A percentile compares a stretch with the other conserved stretches of the same genome.
These are phyloP conservation scores for Anarhynchus alexandrinus DNA, from an alignment of 2,113 vertebrate species.

Conservation along the genomic window DNA sequence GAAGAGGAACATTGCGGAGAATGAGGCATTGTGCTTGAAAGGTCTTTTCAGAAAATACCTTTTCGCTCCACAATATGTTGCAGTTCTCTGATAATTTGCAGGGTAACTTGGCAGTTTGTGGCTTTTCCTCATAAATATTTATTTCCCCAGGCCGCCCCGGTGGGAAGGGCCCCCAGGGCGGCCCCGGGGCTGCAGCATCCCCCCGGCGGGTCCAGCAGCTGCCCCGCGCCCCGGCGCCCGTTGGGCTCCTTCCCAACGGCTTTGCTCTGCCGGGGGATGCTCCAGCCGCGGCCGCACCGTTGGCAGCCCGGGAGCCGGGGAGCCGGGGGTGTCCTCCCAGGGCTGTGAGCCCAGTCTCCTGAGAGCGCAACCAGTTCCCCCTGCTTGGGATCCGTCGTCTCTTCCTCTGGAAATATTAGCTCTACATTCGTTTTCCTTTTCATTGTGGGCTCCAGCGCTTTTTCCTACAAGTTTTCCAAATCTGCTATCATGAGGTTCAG, in stretches of 20 bases:
- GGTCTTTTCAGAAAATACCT: constrained; percentile 49
- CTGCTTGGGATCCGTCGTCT: fast-evolving
- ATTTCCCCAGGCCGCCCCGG: not conserved
- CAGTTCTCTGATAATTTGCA: constrained; percentile 43
- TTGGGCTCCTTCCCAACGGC: fast-evolving
- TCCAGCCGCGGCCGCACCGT: fast-evolving
- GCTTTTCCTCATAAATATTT: constrained; percentile 69
- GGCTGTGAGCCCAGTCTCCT: fast-evolving
- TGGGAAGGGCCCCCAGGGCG: not conserved
- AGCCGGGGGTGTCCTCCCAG: fast-evolving
- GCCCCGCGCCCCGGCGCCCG: fast-evolving
- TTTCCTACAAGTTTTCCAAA: not conserved
- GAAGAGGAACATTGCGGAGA: constrained; percentile 54
- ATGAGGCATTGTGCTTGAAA: constrained; percentile 57
- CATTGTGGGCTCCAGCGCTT: not conserved
- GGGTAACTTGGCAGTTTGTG: constrained; percentile 40
- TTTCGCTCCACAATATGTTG: constrained; percentile 30
- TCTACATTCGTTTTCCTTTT: fast-evolving
- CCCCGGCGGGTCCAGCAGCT: not conserved
- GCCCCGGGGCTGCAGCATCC: not conserved
- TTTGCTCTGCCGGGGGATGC: fast-evolving
- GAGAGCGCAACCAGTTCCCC: not conserved
- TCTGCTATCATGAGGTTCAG: not conserved
- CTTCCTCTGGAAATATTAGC: not conserved
- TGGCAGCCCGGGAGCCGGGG: fast-evolving